Percentiles rank a stretch among this genome's conserved stretches.
Conservation (phyloP, 2,797 vertebrate species). For the Ceyx erithaca region DNA sequence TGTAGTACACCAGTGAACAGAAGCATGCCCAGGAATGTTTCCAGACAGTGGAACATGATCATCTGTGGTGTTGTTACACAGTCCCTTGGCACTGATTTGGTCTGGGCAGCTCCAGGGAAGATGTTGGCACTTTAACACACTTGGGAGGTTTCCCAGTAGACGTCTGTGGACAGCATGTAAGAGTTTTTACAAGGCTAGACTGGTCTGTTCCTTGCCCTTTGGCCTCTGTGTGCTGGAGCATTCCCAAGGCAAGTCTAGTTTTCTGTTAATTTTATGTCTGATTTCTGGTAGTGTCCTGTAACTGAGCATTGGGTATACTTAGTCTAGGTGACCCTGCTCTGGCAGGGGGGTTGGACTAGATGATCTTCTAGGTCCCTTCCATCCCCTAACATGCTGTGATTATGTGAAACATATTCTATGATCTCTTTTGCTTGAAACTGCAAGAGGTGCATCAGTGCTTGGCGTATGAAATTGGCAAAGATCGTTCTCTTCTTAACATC, state of each 20-base stretch:
- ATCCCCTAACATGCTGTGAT: too few species aligned
- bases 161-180: background rate
- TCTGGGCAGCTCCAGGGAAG: background rate
- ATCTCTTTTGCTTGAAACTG: background rate
- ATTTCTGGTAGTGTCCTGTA: background rate
- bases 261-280: background rate
- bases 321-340: too few species aligned
- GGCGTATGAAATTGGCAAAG: background rate
- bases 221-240: background rate
- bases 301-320: background rate
- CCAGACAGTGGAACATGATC: fast-evolving
- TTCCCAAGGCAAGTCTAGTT: background rate
- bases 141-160: background rate
- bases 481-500: background rate
- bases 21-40: background rate
- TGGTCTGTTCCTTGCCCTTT: background rate
- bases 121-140: background rate
- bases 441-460: background rate
- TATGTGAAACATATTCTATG: background rate
- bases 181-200: background rate
- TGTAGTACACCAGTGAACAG: background rate
- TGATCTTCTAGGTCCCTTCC: too few species aligned
- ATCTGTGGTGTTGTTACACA: background rate
- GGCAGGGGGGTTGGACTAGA: too few species aligned
- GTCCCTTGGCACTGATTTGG: background rate